Conservation (phyloP, 2,797 vertebrate genomes). For the Adrianichthys oophorus region DNA sequence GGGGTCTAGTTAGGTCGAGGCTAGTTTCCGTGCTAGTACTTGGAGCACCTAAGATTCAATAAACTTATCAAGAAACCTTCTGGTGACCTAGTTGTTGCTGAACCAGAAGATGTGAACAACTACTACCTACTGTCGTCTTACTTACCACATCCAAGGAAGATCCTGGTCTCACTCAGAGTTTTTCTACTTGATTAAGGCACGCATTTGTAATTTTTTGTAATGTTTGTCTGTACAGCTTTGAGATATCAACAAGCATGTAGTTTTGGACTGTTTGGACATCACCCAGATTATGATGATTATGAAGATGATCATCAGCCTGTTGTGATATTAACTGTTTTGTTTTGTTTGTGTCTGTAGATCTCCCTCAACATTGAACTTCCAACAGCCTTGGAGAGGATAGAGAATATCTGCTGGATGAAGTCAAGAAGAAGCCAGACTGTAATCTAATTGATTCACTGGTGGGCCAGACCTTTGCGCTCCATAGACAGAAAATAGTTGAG, state of each 20-base stretch:
- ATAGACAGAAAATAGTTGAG: slow-evolving; percentile 1
- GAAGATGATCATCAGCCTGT: neutral
- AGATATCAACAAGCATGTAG: neutral
- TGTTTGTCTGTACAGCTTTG: neutral
- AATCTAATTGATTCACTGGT: neutral
- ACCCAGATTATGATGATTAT: too few species aligned
- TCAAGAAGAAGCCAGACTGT: neutral
- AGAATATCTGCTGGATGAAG: neutral
- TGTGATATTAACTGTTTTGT: neutral
- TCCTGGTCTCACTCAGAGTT: neutral
- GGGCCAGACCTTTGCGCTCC: neutral
- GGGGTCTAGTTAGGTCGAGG: too few species aligned
- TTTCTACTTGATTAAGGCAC: neutral
- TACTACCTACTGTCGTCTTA: neutral
- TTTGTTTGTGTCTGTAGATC: neutral
- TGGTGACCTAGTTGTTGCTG: neutral
- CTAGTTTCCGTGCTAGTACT: slow-evolving; percentile 8
- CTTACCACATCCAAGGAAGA: neutral
- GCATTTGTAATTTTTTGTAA: neutral
- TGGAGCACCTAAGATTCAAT: slow-evolving; percentile 13
- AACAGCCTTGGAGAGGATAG: neutral
- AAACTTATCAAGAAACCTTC: slow-evolving; percentile 19
- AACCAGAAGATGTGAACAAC: neutral
- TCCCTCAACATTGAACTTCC: neutral
- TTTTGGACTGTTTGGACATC: too few species aligned